phyloP scores from a whole-genome alignment of 2,797 vertebrate species.

The Sarcophilus harrisii region DNA sequence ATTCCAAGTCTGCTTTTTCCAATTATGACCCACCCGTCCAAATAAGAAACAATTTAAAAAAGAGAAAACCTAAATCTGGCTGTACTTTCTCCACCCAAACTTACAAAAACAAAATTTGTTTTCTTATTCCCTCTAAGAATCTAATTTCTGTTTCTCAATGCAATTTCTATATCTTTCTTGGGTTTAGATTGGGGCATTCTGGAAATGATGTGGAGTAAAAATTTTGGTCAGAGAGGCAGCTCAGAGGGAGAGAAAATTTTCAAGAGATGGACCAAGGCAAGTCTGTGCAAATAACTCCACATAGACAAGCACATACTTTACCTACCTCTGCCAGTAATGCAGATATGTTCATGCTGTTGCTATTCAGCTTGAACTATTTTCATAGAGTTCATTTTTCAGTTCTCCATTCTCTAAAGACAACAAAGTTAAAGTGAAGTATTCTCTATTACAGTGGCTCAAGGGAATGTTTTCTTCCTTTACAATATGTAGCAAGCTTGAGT shows the following conservation, averaged over 20 bases:
- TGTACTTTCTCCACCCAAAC: background rate
- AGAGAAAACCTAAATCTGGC: background rate
- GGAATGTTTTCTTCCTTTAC: background rate
- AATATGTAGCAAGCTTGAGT: background rate
- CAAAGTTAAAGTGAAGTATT: background rate
- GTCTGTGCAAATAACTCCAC: background rate
- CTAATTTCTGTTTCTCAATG: background rate
- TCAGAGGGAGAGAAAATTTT: background rate
- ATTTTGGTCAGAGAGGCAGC: background rate
- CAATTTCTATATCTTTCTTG: background rate
- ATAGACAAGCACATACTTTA: background rate
- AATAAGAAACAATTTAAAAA: background rate
- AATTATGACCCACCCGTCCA: background rate
- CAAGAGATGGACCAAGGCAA: background rate
- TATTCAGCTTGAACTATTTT: background rate
- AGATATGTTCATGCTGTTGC: background rate
- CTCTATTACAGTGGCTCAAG: background rate
- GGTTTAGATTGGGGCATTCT: background rate
- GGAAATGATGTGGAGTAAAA: background rate
- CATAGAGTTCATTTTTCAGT: background rate
- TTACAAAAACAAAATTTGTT: background rate
- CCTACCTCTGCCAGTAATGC: background rate
- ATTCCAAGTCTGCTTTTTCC: background rate
- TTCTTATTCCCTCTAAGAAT: background rate
- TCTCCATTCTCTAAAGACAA: background rate